A percentile compares a stretch with the other conserved stretches of the same genome.
phyloP scores from a whole-genome alignment of 1,140 invertebrate genomes.

The Anastatus disparis region DNA sequence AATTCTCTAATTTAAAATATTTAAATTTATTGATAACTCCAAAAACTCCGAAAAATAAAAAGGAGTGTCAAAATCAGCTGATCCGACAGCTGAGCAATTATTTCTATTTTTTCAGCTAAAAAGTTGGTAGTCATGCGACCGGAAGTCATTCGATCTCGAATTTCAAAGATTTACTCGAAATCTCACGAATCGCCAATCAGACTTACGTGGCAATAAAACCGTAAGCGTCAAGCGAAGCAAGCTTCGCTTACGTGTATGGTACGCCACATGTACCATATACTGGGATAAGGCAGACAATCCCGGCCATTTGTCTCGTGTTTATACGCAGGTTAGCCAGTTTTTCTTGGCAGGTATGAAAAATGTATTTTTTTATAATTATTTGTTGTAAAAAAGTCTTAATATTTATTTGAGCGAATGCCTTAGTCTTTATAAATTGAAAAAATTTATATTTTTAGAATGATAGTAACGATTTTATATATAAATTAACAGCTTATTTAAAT shows the following conservation, averaged over 20 bases:
- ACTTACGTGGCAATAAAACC: constrained; percentile 58
- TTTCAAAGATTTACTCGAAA: not conserved
- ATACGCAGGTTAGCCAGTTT: constrained; percentile 25
- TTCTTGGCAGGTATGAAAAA: constrained; percentile 10
- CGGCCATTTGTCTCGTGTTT: constrained; percentile 31
- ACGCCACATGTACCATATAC: constrained; percentile 48
- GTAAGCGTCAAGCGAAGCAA: constrained; percentile 46
- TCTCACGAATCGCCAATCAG: not conserved
- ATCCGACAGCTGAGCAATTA: not conserved
- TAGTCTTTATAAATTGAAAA: too few relatives aligned
- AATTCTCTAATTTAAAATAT: too few relatives aligned
- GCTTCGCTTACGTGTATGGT: constrained; percentile 51
- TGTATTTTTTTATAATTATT: not conserved
- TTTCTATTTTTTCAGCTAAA: not conserved
- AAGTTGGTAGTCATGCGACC: not conserved
- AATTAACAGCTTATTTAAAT: not conserved
- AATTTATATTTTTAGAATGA: not conserved
- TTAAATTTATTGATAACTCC: too few relatives aligned
- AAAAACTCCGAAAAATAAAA: not conserved
- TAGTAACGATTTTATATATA: not conserved
- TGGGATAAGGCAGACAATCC: constrained; percentile 1
- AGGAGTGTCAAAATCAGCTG: constrained; percentile 19
- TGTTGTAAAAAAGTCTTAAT: not conserved
- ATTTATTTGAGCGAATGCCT: not conserved
- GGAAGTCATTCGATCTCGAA: constrained; percentile 17